Evolutionary conservation across 2,888 invertebrate genomes (phyloP), one percentile per base, ranked within the genome.

Genomic region (Ommatoiulus sabulosus): DNA sequence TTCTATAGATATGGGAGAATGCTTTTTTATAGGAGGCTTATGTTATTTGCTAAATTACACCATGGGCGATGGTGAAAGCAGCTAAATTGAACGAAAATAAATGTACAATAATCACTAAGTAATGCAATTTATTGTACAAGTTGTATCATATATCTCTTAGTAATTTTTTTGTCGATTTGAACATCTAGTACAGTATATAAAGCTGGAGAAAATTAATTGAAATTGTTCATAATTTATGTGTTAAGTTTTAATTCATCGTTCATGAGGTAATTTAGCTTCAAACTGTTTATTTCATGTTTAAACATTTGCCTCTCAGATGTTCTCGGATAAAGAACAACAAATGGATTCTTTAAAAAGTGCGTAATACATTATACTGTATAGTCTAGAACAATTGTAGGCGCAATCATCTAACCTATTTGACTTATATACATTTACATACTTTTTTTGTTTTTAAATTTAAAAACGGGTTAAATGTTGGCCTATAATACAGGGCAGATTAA

Each of bases 371-470:
- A 35, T 35, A 35, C 15, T 52, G 15, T 52, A 57, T n/a, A 57
- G 80, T 80, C 35, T 80, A 43, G 80, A 80, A 80, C 35, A 80
- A 35, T 15, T 35, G 80, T 35, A 15, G 35, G 80, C 35, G 80
- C 15, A 52, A 15, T 52, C 52, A 24, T 80, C 80, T 80, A 80
- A 80, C 35, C 35, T 80, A 43, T 35, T n/a, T 24, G 80, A 35
- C 80, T 8, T 80, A 80, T 80, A 35, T 80, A 80, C 72, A 80
- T 35, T 43, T 80, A 80, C 80, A 80, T 43, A 15, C 35, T 72
- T 63, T 80, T 35, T 24, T 35, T 80, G 24, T 80, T 35, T 24
- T 35, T 35, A 35, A 80, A 80, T 35, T 80, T 80, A 80, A 12
- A 80, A 80, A 80, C 6, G 12, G 35, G 35, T 80, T 35, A 43